Evolutionary conservation across 53 echinoderm and acorn worm genomes (phyloP).

Genomic region (Luidia sarsii): DNA sequence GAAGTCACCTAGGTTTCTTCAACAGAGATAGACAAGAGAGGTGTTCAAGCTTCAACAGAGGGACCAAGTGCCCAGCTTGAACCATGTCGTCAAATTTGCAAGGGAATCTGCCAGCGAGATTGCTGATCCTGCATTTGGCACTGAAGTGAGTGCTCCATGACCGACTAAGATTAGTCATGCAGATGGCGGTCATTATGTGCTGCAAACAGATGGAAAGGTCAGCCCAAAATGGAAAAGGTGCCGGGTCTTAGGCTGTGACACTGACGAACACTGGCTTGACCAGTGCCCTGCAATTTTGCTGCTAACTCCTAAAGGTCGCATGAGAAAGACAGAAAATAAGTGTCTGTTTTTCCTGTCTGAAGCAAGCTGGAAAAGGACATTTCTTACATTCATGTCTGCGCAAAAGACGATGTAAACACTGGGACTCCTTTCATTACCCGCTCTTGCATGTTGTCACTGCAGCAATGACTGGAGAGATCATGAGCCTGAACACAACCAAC

Average conservation of each 20-base stretch:
- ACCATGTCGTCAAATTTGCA: constrained; percentile 56
- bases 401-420: constrained; percentile 18
- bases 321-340: constrained; percentile 47
- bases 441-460: background rate
- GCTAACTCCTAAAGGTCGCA: constrained; percentile 22
- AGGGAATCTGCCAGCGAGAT: constrained; percentile 45
- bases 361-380: constrained; percentile 63
- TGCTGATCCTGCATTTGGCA: constrained; percentile 59
- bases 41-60: constrained; percentile 26
- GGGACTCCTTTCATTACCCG: background rate
- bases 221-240: constrained; percentile 23
- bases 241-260: constrained; percentile 24
- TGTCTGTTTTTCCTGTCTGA: constrained; percentile 74
- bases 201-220: constrained; percentile 11
- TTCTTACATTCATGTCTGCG: constrained; percentile 39
- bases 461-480: no score
- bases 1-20: constrained; percentile 45
- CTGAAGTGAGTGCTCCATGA: background rate
- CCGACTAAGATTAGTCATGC: background rate
- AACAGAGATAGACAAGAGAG: constrained; percentile 45
- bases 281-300: constrained; percentile 2
- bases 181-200: constrained; percentile 3
- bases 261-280: constrained; percentile 50
- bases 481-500: no score
- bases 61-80: constrained; percentile 29